Percentiles rank a stretch among this genome's conserved stretches.
These are phyloP conservation scores for Phenganax marumi DNA, from an alignment of 92 coral and sea anemone genomes.

Conservation along the genomic window DNA sequence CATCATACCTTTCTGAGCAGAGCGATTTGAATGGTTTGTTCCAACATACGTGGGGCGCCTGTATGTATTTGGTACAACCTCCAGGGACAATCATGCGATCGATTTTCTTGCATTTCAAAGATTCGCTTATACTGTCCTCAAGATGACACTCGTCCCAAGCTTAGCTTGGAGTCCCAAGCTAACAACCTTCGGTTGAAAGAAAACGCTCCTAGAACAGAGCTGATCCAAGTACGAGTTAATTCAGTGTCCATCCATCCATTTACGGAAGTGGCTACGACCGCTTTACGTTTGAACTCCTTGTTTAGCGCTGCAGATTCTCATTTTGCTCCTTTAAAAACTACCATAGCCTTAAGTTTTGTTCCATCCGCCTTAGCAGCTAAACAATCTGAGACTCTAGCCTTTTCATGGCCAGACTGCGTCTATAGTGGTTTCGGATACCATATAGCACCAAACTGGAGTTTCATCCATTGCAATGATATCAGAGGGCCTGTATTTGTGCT, in stretches of 20 bases:
- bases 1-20: slow-evolving; percentile 8
- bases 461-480: slow-evolving; percentile 58
- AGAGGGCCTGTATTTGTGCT: slow-evolving; percentile 60
- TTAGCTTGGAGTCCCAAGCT: slow-evolving; percentile 67
- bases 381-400: slow-evolving; percentile 60
- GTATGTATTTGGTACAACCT: slow-evolving; percentile 56
- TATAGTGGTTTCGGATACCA: too few species aligned
- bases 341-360: too few species aligned
- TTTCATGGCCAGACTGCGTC: slow-evolving; percentile 68
- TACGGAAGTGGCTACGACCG: too few species aligned
- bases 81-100: slow-evolving; percentile 61
- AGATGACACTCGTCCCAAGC: slow-evolving; percentile 57
- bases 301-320: too few species aligned
- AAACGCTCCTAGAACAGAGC: slow-evolving; percentile 54
- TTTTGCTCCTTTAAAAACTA: too few species aligned
- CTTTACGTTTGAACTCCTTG: too few species aligned
- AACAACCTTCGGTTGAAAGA: slow-evolving; percentile 60
- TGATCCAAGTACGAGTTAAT: too few species aligned
- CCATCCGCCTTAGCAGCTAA: too few species aligned
- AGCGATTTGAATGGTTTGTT: slow-evolving; percentile 46
- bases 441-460: too few species aligned
- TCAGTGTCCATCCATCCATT: too few species aligned
- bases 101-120: slow-evolving; percentile 55
- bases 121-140: slow-evolving; percentile 47
- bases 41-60: slow-evolving; percentile 46